phyloP scores from a whole-genome alignment of 2,113 vertebrate species.

The Phalacrocorax brasilianus region DNA sequence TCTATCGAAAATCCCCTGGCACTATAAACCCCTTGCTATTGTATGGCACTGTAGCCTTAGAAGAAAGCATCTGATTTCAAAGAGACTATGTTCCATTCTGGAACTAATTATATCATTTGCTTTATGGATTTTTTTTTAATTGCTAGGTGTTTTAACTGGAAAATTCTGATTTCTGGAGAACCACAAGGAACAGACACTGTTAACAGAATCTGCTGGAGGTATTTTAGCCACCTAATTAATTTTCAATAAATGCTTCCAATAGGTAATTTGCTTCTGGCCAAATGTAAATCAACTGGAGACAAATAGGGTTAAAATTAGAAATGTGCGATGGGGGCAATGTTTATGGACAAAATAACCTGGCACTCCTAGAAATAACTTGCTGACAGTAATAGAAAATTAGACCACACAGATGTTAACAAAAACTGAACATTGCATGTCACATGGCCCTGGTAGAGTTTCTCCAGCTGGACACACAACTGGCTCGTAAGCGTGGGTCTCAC shows the following conservation, averaged over 20 bases:
- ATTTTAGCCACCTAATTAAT: slow-evolving; percentile 83
- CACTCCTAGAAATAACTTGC: slow-evolving; percentile 72
- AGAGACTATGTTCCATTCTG: slow-evolving; percentile 75
- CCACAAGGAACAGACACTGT: slow-evolving; percentile 64
- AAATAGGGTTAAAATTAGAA: slow-evolving; percentile 81
- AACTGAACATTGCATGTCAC: not conserved
- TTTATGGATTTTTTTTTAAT: slow-evolving; percentile 78
- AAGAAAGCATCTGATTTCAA: slow-evolving; percentile 78
- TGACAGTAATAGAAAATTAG: slow-evolving; percentile 73
- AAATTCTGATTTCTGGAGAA: slow-evolving; percentile 65
- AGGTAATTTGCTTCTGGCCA: slow-evolving; percentile 75
- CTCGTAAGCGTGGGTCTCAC: not conserved
- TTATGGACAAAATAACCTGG: slow-evolving; percentile 79
- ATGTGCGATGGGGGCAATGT: slow-evolving; percentile 76
- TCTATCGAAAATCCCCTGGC: slow-evolving; percentile 58
- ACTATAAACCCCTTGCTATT: slow-evolving; percentile 65
- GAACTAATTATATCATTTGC: slow-evolving; percentile 78
- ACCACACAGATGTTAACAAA: slow-evolving; percentile 72
- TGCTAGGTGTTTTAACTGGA: slow-evolving; percentile 79
- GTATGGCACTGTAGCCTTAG: slow-evolving; percentile 43
- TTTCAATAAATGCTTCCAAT: slow-evolving; percentile 81
- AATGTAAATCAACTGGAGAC: slow-evolving; percentile 81
- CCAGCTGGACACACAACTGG: not conserved
- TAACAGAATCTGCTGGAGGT: slow-evolving; percentile 72
- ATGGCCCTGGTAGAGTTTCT: not conserved